Evolutionary conservation across 2,888 invertebrate genomes (phyloP), one percentile per base, ranked within the genome.

Genomic region (Pterobdella sp.): DNA sequence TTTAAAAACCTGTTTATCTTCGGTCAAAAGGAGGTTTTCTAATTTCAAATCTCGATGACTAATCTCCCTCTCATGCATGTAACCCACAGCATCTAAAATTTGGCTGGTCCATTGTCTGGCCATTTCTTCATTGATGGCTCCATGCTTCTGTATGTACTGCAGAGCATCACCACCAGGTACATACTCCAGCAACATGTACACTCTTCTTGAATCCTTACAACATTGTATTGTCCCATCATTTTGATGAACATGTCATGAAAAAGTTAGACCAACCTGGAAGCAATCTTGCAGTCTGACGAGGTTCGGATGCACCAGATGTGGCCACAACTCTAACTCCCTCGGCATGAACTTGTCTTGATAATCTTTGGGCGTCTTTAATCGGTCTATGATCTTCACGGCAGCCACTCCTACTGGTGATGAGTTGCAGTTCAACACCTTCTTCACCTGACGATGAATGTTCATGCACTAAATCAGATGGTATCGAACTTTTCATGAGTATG

Each of bases 11-110:
- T 71, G 60, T 32, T 63, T 56, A 35, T 71, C 78, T 31, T 78
- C 79, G 77, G 85, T 85, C n/a, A 86, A 79, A 31, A 86, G 80
- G 49, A 86, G 81, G 77, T 86, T 84, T 78, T 86, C 86, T 68
- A 86, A 79, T 77, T 86, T 86, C 56, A 86, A 78, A 79, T 86
- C 86, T 42, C 86, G 78, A 78, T 86, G 86, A 0, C 84, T 82
- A 26, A 86, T 84, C 73, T 84, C 81, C 68, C 77, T 78, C 69
- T 80, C 79, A 75, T 85, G 85, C 71, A 85, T 79, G 76, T 84
- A 85, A 1, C 79, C 77, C 4, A 85, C 81, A 22, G 84, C 85
- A 64, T 80, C 76, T 22, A 68, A 64, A 10, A 76, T 74, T 64
- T 77, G 77, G 1, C 29, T 22, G 36, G 67, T 74, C 84, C 85